Conservation (phyloP, 2,113 vertebrate species). For the Halichoerus grypus region DNA sequence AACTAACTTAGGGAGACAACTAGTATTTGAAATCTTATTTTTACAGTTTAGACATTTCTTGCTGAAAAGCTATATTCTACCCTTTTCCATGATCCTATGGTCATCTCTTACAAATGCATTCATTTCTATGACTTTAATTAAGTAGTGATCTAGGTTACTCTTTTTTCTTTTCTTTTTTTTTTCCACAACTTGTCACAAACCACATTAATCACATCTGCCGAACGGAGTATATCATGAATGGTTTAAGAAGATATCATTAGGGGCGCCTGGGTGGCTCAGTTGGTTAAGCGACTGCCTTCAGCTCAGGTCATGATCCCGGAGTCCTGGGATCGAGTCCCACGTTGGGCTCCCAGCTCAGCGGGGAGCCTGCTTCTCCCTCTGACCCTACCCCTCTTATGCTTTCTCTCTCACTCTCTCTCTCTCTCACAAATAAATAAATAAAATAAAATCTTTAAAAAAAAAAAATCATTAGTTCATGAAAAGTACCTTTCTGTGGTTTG, state of each 20-base stretch:
- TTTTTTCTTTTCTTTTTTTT: not conserved
- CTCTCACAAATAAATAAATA: too few relatives aligned
- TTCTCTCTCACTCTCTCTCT: too few relatives aligned
- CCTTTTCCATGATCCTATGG: not conserved
- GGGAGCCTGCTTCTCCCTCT: too few relatives aligned
- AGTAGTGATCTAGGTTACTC: not conserved
- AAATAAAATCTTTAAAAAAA: too few relatives aligned
- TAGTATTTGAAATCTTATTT: not conserved
- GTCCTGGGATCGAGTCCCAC: too few relatives aligned
- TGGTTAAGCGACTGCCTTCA: too few relatives aligned
- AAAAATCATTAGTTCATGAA: not conserved
- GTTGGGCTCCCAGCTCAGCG: too few relatives aligned
- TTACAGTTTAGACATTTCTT: not conserved
- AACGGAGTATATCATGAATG: conserved; percentile 4
- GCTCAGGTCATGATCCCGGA: too few relatives aligned
- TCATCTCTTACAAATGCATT: not conserved
- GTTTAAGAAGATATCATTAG: not conserved
- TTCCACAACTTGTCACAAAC: not conserved
- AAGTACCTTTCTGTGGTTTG: conserved; percentile 5
- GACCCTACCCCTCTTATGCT: too few relatives aligned
- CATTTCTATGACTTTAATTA: not conserved
- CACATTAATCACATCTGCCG: not conserved
- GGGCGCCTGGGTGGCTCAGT: too few relatives aligned
- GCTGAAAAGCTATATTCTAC: not conserved
- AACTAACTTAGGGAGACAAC: not conserved